A percentile compares a stretch with the other conserved stretches of the same genome.
Evolutionary conservation across 2,888 invertebrate species (phyloP).

Genomic region (Ectropis crepuscularia): DNA sequence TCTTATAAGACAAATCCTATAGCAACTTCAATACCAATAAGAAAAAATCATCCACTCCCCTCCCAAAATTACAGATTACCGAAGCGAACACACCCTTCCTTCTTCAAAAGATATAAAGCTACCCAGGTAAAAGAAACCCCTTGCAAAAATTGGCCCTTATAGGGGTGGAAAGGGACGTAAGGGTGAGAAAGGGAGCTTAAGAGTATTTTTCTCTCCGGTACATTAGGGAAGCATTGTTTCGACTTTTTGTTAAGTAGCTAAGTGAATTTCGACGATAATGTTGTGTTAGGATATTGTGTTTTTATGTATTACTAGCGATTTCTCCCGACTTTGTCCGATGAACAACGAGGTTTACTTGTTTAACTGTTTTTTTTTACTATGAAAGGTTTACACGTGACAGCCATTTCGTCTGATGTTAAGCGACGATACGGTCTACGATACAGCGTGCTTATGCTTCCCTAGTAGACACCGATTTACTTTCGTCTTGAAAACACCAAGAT

Average conservation of each 20-base stretch:
- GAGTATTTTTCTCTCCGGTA: constrained; percentile 72
- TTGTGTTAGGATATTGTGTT: constrained; percentile 31
- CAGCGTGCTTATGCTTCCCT: too few species aligned
- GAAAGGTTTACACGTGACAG: too few species aligned
- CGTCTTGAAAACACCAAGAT: too few species aligned
- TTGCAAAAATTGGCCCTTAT: constrained; percentile 73
- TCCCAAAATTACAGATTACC: constrained; percentile 43
- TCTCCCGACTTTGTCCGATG: background rate
- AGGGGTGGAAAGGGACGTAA: constrained; percentile 45
- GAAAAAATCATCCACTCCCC: constrained; percentile 41
- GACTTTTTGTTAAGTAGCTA: constrained; percentile 69
- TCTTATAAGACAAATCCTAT: constrained; percentile 13
- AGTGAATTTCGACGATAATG: constrained; percentile 73
- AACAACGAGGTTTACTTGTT: too few species aligned
- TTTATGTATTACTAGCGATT: background rate
- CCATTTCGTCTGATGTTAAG: too few species aligned
- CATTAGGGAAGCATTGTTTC: constrained; percentile 59
- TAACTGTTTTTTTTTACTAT: too few species aligned
- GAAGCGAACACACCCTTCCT: constrained; percentile 60
- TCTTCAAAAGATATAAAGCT: constrained; percentile 64
- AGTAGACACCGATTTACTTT: too few species aligned
- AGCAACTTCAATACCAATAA: constrained; percentile 28
- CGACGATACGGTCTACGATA: too few species aligned
- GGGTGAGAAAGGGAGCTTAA: constrained; percentile 47
- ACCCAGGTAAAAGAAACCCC: constrained; percentile 77